These are phyloP conservation scores for Simalia tracyae DNA, from an alignment of 2,797 vertebrate genomes.

Conservation along the genomic window DNA sequence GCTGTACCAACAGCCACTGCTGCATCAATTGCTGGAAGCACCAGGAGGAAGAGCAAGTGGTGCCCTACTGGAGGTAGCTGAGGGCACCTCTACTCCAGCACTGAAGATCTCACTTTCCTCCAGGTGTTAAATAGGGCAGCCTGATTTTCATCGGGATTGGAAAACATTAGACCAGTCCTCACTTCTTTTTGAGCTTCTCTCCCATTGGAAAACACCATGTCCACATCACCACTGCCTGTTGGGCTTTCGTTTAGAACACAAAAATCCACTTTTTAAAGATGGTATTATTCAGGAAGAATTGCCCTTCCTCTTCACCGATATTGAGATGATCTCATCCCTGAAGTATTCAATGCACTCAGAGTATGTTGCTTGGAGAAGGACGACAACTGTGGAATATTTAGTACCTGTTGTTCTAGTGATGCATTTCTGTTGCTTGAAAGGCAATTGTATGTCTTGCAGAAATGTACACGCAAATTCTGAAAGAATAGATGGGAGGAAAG, in stretches of 20 bases:
- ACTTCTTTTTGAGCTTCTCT: background rate
- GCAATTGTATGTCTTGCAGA: background rate
- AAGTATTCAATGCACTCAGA: background rate
- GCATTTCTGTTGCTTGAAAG: background rate
- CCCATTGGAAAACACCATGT: background rate
- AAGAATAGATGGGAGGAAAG: background rate
- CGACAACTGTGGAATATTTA: background rate
- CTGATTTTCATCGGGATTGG: background rate
- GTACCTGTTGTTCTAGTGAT: too few relatives aligned
- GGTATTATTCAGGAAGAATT: slow-evolving; percentile 2
- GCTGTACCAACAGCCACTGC: background rate
- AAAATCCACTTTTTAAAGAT: background rate
- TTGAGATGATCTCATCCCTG: background rate
- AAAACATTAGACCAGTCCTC: background rate
- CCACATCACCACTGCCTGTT: background rate
- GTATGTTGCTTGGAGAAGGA: background rate
- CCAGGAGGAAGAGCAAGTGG: background rate
- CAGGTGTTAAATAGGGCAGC: too few relatives aligned
- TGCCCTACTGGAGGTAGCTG: background rate
- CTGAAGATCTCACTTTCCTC: background rate
- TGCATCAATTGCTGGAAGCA: background rate
- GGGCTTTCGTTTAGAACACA: slow-evolving; percentile 3
- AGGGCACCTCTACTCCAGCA: background rate
- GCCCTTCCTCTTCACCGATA: background rate
- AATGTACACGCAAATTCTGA: background rate